A percentile compares a stretch with the other conserved stretches of the same genome.
Evolutionary conservation across 2,113 vertebrate genomes (phyloP).

Genomic region (Prinia subflava): DNA sequence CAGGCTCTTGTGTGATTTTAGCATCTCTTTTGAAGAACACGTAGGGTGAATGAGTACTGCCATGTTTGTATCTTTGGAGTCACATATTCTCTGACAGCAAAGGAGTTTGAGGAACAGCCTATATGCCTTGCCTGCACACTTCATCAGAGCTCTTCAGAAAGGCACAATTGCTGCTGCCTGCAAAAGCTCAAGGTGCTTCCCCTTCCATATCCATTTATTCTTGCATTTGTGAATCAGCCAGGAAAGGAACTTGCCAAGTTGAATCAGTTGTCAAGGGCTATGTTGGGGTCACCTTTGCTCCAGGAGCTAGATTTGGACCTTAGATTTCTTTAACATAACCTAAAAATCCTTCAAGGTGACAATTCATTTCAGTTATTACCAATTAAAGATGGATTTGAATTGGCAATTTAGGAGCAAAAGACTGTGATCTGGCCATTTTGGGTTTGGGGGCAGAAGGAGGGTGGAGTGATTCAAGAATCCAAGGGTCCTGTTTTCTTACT

Average conservation of each 20-base stretch:
- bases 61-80: not conserved
- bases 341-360: not conserved
- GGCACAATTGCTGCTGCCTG: not conserved
- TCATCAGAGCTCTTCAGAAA: not conserved
- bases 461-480: not conserved
- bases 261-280: not conserved
- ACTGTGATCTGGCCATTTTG: not conserved
- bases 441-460: not conserved
- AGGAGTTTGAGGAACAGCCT: not conserved
- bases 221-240: not conserved
- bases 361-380: not conserved
- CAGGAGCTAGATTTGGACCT: not conserved
- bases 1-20: not conserved
- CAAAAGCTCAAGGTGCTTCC: not conserved
- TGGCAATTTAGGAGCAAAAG: not conserved
- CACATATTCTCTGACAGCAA: fast-evolving
- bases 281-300: not conserved
- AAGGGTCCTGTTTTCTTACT: not conserved
- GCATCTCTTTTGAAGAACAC: not conserved
- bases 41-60: not conserved
- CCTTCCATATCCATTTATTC: not conserved
- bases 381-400: not conserved
- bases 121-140: not conserved
- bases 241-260: not conserved
- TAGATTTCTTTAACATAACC: not conserved